Conservation (phyloP, 2,888 invertebrate genomes). For the Oithona nana region DNA sequence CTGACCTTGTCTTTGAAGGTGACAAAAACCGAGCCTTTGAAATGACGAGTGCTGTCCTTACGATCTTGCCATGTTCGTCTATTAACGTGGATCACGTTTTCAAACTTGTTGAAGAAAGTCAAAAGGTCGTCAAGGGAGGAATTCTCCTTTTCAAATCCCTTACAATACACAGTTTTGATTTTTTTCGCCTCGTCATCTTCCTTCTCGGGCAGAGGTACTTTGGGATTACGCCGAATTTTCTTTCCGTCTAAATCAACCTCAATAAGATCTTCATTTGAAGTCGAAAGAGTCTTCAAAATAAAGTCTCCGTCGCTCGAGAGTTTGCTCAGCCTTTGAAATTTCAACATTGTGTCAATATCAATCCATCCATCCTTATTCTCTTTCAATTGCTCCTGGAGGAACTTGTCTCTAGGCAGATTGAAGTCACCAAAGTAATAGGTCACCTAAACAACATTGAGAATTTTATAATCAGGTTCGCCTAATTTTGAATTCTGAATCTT, state of each 20-base stretch:
- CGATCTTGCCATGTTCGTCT: slow-evolving; percentile 41
- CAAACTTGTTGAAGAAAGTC: not conserved
- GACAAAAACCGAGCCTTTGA: slow-evolving; percentile 82
- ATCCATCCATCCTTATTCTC: slow-evolving; percentile 55
- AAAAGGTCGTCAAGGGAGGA: slow-evolving; percentile 25
- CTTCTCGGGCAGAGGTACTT: slow-evolving; percentile 58
- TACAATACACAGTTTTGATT: slow-evolving; percentile 68
- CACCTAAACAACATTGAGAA: too few species aligned
- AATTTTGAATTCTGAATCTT: not conserved
- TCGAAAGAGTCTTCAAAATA: slow-evolving; percentile 52
- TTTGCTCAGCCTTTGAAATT: slow-evolving; percentile 64
- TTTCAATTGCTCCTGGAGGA: slow-evolving; percentile 63
- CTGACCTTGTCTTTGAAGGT: slow-evolving; percentile 62
- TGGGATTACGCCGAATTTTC: slow-evolving; percentile 52
- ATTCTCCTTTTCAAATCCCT: slow-evolving; percentile 60
- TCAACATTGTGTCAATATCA: slow-evolving; percentile 55
- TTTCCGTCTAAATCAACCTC: slow-evolving; percentile 47
- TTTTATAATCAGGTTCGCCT: too few species aligned
- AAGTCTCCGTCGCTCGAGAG: slow-evolving; percentile 45
- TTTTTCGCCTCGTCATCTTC: slow-evolving; percentile 48
- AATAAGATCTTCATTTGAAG: slow-evolving; percentile 49
- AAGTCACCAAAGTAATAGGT: slow-evolving; percentile 59
- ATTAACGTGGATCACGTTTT: slow-evolving; percentile 24
- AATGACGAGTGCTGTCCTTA: slow-evolving; percentile 40
- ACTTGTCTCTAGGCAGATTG: slow-evolving; percentile 79